These are phyloP conservation scores for Hafferia zeledoni DNA, from an alignment of 2,797 vertebrate genomes.

Conservation along the genomic window DNA sequence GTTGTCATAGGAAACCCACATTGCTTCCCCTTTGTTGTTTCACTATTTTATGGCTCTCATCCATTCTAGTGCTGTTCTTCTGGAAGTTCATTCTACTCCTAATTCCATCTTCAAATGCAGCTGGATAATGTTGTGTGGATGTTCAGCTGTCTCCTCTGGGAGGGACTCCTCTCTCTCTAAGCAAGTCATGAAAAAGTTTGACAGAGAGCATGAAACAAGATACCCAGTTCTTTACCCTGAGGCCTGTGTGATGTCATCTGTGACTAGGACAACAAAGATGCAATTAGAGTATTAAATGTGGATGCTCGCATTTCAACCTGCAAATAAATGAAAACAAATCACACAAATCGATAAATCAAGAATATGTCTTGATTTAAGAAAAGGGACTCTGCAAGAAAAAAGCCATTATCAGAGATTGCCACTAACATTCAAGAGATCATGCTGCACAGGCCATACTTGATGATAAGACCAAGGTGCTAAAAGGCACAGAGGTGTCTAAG, in stretches of 20 bases:
- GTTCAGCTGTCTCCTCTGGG: slow-evolving; percentile 44
- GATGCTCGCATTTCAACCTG: slow-evolving; percentile 36
- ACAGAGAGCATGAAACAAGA: slow-evolving; percentile 23
- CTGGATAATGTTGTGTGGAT: slow-evolving; percentile 30
- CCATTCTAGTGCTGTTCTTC: slow-evolving; percentile 26
- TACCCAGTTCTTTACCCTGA: slow-evolving; percentile 4
- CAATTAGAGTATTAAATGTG: slow-evolving; percentile 16
- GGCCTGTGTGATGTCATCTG: slow-evolving; percentile 25
- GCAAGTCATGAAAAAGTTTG: background rate
- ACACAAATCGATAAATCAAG: background rate
- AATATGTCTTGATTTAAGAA: background rate
- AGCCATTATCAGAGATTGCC: background rate
- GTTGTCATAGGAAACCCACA: slow-evolving; percentile 4
- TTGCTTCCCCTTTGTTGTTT: slow-evolving; percentile 17
- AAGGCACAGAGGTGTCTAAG: background rate
- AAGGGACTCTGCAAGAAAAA: background rate
- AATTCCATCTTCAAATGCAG: slow-evolving; percentile 50
- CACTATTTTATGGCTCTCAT: slow-evolving; percentile 20
- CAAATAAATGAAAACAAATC: slow-evolving; percentile 61
- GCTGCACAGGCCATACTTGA: background rate
- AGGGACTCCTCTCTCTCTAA: slow-evolving; percentile 18
- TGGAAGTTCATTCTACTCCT: slow-evolving; percentile 51
- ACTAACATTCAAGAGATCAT: background rate
- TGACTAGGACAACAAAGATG: slow-evolving; percentile 1
- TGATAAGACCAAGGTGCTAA: background rate